These are phyloP conservation scores for Pristiophorus japonicus DNA, from an alignment of 2,113 vertebrate genomes.

Conservation along the genomic window DNA sequence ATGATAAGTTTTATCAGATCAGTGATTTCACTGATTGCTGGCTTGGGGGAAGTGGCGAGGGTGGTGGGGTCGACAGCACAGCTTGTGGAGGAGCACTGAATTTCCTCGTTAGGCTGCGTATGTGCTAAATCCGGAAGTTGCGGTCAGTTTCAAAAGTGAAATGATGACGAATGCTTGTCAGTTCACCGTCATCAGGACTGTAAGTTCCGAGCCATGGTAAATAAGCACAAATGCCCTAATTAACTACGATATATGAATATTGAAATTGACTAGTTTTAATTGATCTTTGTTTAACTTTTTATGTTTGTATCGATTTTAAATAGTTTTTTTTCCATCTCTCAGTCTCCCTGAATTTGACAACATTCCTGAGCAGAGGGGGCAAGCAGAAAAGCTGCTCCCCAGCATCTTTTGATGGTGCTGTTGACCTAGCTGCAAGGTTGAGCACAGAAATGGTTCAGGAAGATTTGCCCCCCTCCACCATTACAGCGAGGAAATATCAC, in stretches of 20 bases:
- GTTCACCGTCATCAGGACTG: too few species aligned
- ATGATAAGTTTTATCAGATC: too few species aligned
- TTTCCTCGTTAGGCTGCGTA: too few species aligned
- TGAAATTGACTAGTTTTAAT: background rate
- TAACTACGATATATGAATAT: background rate
- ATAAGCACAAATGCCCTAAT: background rate
- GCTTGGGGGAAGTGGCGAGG: too few species aligned
- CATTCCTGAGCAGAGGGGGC: background rate
- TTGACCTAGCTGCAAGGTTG: background rate
- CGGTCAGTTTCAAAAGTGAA: too few species aligned
- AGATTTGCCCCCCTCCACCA: background rate
- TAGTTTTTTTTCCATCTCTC: background rate
- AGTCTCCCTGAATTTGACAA: background rate
- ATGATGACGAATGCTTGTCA: too few species aligned
- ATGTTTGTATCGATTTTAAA: background rate
- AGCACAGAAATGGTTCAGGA: background rate
- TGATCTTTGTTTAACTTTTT: background rate
- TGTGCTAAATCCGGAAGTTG: too few species aligned
- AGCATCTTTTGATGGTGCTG: background rate
- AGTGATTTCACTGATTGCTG: too few species aligned
- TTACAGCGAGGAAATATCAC: background rate
- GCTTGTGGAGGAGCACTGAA: too few species aligned
- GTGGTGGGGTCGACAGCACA: too few species aligned
- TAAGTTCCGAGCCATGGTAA: background rate
- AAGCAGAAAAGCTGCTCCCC: background rate